Base-by-base conservation (phyloP, 2,797 vertebrate species). In the Glyptemys insculpta region DNA sequence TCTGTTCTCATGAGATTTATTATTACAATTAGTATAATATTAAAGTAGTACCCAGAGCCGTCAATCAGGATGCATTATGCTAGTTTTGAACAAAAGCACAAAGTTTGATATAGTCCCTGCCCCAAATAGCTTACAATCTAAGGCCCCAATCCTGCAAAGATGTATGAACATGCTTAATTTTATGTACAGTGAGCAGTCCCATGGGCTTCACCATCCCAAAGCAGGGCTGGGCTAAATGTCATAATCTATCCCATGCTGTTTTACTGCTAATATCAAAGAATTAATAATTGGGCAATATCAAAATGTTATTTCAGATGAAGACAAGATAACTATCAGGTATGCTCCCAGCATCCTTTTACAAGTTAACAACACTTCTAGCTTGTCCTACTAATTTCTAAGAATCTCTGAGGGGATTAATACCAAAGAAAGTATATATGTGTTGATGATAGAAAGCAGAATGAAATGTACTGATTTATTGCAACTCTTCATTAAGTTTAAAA, bases 401-500 rank as follows among this genome's bases (percentile, higher is more conserved):
- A 96, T 97, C 97, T 98, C 88, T 89, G 94, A 96, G 85, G 96
- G 96, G 91, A 96, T 97, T 98, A 98, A 97, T 97, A 97, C 95
- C 92, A 97, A 88, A 91, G 94, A 97, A 98, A 96, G 95, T 94
- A 96, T 98, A 94, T 96, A 98, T 87, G 97, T 98, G 97, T 97
- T 97, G 93, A 98, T 98, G 98, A 98, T 82, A 97, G 96, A 98
- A 98, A 98, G 93, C 98, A 98, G 98, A 97, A 98, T 96, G 94
- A 97, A 95, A 91, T 95, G 92, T 83, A 92, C 96, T 98, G 98
- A 98, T 98, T 98, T 98, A 98, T 95, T 97, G 94, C 92, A 95
- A 97, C 96, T 98, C 96, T 98, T 98, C 98, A 97, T 98, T 98
- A 98, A 98, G 96, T 98, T 98, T 98, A 98, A 98, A 98, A 98